Evolutionary conservation across 1,140 invertebrate genomes (phyloP), one percentile per base, ranked within the genome.

Genomic region (Orius insidiosus): DNA sequence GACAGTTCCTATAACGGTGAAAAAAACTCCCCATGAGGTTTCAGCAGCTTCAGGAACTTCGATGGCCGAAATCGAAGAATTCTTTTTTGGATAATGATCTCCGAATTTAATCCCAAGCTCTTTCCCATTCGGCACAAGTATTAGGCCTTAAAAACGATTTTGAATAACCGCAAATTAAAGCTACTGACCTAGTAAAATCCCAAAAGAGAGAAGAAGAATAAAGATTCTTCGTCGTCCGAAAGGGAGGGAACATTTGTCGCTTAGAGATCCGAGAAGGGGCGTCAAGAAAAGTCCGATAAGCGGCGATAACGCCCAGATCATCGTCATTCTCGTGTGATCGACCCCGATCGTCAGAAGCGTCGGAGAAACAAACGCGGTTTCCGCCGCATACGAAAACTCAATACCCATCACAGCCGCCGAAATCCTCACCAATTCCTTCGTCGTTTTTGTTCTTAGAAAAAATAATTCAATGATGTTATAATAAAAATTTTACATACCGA

Each of bases 371-470:
- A 96, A 96, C 0, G 92, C 90, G 0, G 93, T 93, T 66, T 96
- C 92, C 0, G 89, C 92, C 0, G 93, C 87, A 57, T 97, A 97
- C 0, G 89, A 93, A 63, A 96, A 92, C 62, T 96, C 93, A 37
- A 96, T 95, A 0, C 93, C 92, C 80, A 92, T 94, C 0, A 97
- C 90, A 0, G 88, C 88, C 1, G 88, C 82, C 8, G 88, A 93
- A 39, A 96, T 74, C 2, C 85, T 67, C 31, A 94, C 72, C 34
- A 97, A n/a, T 59, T 96, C 88, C 5, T 71, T 59, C 13, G 84
- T 65, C 1, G 78, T 80, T 67, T 95, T 96, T 47, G 68, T 69
- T 58, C 85, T 85, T 53, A 42, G 61, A 60, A 50, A 3, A 48
- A 14, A 10, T 19, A 19, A 18, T 19, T 30, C 2, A 4, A 5